phyloP scores from a whole-genome alignment of 2,113 vertebrate genomes.

The Chionomys nivalis region DNA sequence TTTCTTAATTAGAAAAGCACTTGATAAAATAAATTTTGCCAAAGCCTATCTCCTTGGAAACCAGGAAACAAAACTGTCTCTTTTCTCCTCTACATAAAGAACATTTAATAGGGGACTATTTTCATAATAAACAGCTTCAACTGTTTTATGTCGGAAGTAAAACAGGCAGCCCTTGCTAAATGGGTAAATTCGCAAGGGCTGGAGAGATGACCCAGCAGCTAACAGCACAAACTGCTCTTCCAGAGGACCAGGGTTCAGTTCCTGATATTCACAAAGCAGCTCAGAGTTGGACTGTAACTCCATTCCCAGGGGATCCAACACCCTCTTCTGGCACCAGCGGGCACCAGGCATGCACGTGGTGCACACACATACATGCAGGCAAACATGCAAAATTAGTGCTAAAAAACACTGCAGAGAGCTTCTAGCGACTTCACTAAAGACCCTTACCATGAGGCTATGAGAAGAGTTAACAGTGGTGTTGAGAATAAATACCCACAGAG shows the following conservation, averaged over 20 bases:
- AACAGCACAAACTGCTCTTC: neutral
- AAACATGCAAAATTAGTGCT: neutral
- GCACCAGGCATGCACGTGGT: neutral
- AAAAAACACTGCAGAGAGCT: neutral
- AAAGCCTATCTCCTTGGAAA: conserved; percentile 73
- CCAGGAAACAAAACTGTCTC: conserved; percentile 55
- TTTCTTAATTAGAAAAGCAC: conserved; percentile 61
- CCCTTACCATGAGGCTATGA: neutral
- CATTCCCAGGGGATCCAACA: neutral
- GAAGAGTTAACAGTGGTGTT: neutral
- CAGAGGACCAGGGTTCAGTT: neutral
- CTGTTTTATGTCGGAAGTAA: conserved; percentile 29
- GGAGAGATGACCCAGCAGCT: neutral
- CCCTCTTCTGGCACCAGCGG: neutral
- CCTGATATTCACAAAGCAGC: neutral
- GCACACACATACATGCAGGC: neutral
- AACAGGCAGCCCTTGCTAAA: neutral
- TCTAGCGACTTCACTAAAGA: neutral
- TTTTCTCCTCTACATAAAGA: conserved; percentile 54
- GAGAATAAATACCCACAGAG: neutral
- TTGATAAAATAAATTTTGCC: conserved; percentile 67
- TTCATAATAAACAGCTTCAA: conserved; percentile 58
- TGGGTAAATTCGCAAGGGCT: conserved; percentile 11
- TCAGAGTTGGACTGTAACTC: neutral
- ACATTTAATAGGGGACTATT: conserved; percentile 61